These are phyloP conservation scores for Hesperia comma DNA, from an alignment of 2,888 invertebrate species.

Conservation along the genomic window DNA sequence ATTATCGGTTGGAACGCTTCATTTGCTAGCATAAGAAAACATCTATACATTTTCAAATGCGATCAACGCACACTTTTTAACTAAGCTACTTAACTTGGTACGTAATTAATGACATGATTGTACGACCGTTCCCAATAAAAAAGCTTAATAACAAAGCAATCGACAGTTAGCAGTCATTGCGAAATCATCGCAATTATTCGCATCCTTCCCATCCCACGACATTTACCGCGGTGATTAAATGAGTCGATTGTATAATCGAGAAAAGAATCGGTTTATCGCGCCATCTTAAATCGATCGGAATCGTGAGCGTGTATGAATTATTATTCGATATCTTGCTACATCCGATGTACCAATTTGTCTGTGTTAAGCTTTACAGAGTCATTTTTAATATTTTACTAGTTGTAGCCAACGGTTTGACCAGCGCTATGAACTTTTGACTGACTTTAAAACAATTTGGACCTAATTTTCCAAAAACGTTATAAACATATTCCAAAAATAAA, in stretches of 20 bases:
- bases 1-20: not conserved
- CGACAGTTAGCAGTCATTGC: conserved; percentile 9
- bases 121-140: conserved; percentile 9
- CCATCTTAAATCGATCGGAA: conserved; percentile 18
- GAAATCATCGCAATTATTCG: conserved; percentile 6
- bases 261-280: conserved; percentile 20
- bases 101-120: not conserved
- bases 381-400: not conserved
- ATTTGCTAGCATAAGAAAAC: not conserved
- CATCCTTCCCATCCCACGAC: conserved; percentile 23
- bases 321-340: conserved; percentile 3
- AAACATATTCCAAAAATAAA: too few species aligned
- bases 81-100: not conserved
- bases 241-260: conserved; percentile 22
- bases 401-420: not conserved
- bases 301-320: not conserved
- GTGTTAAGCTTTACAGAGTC: not conserved
- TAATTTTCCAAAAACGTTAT: too few species aligned
- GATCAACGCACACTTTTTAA: not conserved
- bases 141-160: conserved; percentile 20
- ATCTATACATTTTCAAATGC: not conserved
- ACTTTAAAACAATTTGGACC: too few species aligned
- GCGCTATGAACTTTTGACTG: too few species aligned
- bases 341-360: conserved; percentile 1
- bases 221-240: conserved; percentile 21